Evolutionary conservation across 2,113 vertebrate genomes (phyloP), one percentile per base, ranked within the genome.

Genomic region (Pygathrix nemaeus): DNA sequence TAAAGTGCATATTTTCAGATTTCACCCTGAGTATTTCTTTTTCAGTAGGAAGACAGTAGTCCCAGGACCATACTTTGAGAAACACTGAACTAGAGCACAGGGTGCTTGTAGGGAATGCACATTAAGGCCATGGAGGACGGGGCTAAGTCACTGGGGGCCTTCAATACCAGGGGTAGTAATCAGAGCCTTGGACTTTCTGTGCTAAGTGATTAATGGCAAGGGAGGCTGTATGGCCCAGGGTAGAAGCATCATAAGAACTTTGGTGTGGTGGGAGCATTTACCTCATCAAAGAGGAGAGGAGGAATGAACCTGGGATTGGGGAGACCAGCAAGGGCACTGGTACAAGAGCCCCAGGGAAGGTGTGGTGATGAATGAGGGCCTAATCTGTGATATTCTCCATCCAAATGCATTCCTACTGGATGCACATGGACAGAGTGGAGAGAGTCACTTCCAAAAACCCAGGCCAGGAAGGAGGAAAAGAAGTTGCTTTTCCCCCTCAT

Each of bases 381-480:
- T 48, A 27, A 30, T 6, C 82, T 4, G 5, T 43, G 55, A 35
- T 14, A 7, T 25, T 61, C 18, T 75, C 92, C 68, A 40, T 59
- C 35, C 81, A 50, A 72, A 48, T 6, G 16, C 86, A 86, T 93
- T 96, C 90, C 55, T 80, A 48, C 48, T 32, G 40, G n/a, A 20
- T 45, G 35, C 64, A 52, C 83, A n/a, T 0, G 10, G 93, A 75
- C 64, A 76, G 48, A 23, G 81, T 82, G 88, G 23, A 82, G 59
- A 87, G 45, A 57, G 81, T 80, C 8, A 1, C 35, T 97, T 95
- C 88, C 81, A 85, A 80, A 82, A 80, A 21, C 70, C 32, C 45
- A 45, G 59, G 82, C 92, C 94, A 92, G 55, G 79, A 91, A 93
- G 84, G 61, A 93, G 81, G 88, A 45, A 84, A 75, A 82, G 73